Percentiles rank a stretch among this genome's conserved stretches.
Evolutionary conservation across 2,888 invertebrate genomes (phyloP).

Genomic region (Mechanitis messenoides): DNA sequence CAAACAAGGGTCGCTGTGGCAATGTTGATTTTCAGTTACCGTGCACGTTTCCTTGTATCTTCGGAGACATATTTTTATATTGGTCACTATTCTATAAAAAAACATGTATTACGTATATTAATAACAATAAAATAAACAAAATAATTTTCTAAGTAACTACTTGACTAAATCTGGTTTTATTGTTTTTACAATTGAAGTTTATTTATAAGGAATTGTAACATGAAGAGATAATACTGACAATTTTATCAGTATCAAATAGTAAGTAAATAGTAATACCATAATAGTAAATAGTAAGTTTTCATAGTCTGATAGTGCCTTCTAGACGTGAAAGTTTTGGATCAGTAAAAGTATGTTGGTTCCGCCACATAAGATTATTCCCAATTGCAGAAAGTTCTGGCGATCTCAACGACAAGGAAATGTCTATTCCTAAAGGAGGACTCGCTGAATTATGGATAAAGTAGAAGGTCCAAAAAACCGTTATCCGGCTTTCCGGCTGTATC

Average conservation of each 20-base stretch:
- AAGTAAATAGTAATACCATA: too few species aligned
- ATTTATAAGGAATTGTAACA: too few species aligned
- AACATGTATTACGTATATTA: too few species aligned
- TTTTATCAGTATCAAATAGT: too few species aligned
- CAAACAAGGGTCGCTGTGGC: slow-evolving; percentile 64
- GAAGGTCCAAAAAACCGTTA: slow-evolving; percentile 37
- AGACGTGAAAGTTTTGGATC: not conserved
- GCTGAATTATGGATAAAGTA: slow-evolving; percentile 48
- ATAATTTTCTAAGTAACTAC: too few species aligned
- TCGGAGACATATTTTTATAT: slow-evolving; percentile 63
- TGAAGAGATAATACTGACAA: not conserved
- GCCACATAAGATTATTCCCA: slow-evolving; percentile 32
- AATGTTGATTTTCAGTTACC: slow-evolving; percentile 72
- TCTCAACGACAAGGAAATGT: slow-evolving; percentile 45
- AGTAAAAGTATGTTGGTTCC: slow-evolving; percentile 15
- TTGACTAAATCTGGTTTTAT: too few species aligned
- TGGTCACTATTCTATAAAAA: slow-evolving; percentile 2
- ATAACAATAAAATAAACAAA: too few species aligned
- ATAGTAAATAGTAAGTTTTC: not conserved
- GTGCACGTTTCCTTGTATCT: slow-evolving; percentile 56
- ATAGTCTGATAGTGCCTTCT: too few species aligned
- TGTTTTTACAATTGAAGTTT: too few species aligned
- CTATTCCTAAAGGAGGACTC: slow-evolving; percentile 40
- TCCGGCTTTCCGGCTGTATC: slow-evolving; percentile 28
- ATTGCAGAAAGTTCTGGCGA: slow-evolving; percentile 40